Base-by-base conservation (phyloP, 2,113 vertebrate species). In the Perca schrenkii region DNA sequence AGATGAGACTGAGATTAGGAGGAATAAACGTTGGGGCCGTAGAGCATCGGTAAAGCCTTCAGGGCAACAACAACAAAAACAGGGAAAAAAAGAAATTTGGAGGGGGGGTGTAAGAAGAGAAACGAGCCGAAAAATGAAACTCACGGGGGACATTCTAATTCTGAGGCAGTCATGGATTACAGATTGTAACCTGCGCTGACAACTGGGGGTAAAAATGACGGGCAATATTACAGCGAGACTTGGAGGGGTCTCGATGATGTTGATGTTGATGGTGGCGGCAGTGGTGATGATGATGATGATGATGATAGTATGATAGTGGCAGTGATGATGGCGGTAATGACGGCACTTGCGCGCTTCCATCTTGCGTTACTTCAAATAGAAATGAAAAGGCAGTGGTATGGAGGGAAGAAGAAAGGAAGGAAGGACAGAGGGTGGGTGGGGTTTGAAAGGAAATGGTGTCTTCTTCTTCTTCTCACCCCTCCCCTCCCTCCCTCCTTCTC, bases 1-100 rank as follows among this genome's bases (percentile, higher is more conserved):
- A 99, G 97, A 99, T 99, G 98, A 99, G 97, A 96, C 96, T 95
- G 97, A 98, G 97, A 98, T 99, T 99, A 98, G 96, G 96, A 82
- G 97, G 97, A 97, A 98, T 98, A 99, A 98, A 98, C 97, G 97
- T 95, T 94, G 96, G 95, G 96, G 96, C 96, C 95, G 94, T 94
- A 88, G 96, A 96, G 97, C 96, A 97, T 97, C 96, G 95, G 95
- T 97, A 96, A 97, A 97, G 97, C 97, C 98, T 97, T 95, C 95
- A 89, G 98, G 98, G 97, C 96, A 43, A 43, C 91, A 84, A 86
- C 90, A 87, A 86, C 96, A 96, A 96, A 95, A 82, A 86, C 77
- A 78, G 49, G 49, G 95, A 95, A 95, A 94, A n/a, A 71, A 73
- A 83, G 3, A 61, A 57, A 76, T 70, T 68, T 69, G 72, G 52